Conservation (phyloP, 2,113 vertebrate genomes). For the Gorsachius goisagi region DNA sequence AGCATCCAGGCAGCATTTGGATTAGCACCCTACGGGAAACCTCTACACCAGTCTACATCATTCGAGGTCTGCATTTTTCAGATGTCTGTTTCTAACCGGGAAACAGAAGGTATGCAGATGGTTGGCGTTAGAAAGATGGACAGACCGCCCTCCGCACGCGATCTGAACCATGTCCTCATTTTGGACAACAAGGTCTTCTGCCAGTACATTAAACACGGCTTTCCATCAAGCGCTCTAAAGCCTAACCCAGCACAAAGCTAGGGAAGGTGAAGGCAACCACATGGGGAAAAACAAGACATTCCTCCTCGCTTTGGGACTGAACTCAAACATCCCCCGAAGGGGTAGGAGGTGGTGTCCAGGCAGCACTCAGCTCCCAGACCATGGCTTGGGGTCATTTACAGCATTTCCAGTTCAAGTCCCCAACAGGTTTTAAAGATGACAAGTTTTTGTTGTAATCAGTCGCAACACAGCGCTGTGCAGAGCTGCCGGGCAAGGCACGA, state of each 20-base stretch:
- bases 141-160: no score
- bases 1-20: not conserved
- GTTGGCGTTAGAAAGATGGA: accelerated
- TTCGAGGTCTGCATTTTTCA: not conserved
- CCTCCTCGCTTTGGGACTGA: not conserved
- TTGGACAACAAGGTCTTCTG: not conserved
- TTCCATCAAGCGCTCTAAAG: not conserved
- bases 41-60: no score
- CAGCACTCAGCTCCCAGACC: not conserved
- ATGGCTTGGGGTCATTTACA: not conserved
- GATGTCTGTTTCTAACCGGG: not conserved
- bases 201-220: no score
- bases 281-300: not conserved
- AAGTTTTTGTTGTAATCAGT: not conserved
- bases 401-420: not conserved
- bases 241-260: not conserved
- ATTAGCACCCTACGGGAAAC: not conserved
- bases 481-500: not conserved
- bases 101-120: not conserved
- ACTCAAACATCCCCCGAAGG: not conserved
- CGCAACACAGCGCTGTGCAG: not conserved
- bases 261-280: not conserved
- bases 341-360: accelerated
- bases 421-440: not conserved
- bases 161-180: not conserved